Evolutionary conservation across 92 coral and sea anemone species (phyloP), one percentile per base, ranked within the genome.

Genomic region (Epizoanthus rinbou): DNA sequence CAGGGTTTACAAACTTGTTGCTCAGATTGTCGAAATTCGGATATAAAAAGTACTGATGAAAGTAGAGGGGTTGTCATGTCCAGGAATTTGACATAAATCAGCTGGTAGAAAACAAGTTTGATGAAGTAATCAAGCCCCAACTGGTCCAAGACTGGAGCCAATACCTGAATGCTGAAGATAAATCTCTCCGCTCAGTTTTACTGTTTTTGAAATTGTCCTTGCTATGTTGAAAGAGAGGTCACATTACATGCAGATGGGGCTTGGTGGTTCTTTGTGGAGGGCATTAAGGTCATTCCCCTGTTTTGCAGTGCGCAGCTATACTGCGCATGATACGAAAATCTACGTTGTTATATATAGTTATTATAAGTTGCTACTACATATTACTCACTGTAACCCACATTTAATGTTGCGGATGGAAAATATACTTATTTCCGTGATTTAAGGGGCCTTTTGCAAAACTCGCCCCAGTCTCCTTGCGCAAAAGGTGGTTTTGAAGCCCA

Each of bases 191-290:
- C 22, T n/a, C n/a, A n/a, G n/a, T 84, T 63, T 62, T 74, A 62
- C 25, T 59, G 76, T 37, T 85, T 75, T 85, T 83, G 76, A 64
- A 25, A 15, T 15, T 86, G 81, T 31, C 74, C 82, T 5, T 82
- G 89, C 6, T 86, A 86, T 81, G 89, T 86, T 6, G 80, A 86
- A 73, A 86, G 78, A 52, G 89, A 80, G 67, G 62, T 80, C 1
- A 39, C 45, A 23, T 15, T 86, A 80, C 59, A 68, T 16, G 70
- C 39, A 11, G 80, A 65, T 59, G 88, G 88, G 5, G 41, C 52
- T 35, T 85, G 88, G 88, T 45, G 76, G 50, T 35, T 85, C 22
- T 78, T 22, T 71, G 62, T 85, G n/a, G 88, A 78, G 22, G 88
- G 88, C 31, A 78, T 75, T 11, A 31, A 6, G n/a, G n/a, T n/a